Base-by-base conservation (phyloP, 2,888 invertebrate genomes). In the Hemaris fuciformis region DNA sequence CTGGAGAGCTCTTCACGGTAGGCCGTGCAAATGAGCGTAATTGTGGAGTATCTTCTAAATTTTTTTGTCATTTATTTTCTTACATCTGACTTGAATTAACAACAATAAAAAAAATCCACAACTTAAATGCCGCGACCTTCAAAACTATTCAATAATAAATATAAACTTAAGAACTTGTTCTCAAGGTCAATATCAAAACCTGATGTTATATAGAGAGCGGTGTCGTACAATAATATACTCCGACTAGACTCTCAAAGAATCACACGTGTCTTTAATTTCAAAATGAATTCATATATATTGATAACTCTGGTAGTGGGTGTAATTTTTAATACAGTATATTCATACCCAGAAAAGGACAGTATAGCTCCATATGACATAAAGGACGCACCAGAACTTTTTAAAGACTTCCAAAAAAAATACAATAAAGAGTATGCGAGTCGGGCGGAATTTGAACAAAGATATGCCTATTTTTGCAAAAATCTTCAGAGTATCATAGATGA, bases 321-420 rank as follows among this genome's bases (percentile, higher is more conserved):
- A 18, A 10, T 31, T 18, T 18, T 53, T 3, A 31, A 18, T 7
- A 31, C 53, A 4, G 25, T 31, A 18, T 8, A 18, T 10, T 53
- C n/a, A n/a, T n/a, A n/a, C n/a, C n/a, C n/a, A n/a, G n/a, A n/a
- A n/a, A n/a, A n/a, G n/a, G n/a, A n/a, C n/a, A n/a, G n/a, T n/a
- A n/a, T n/a, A n/a, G n/a, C n/a, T n/a, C n/a, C n/a, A 5, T 90
- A 89, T 63, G 68, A 87, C 22, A 20, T 89, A 38, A 76, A 80
- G 2, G 79, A 89, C 34, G 86, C 85, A 1, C 74, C 75, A 5
- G 46, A 68, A 1, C 58, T 88, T 7, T 90, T 89, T 60, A 15
- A 69, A 2, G 74, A 84, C 57, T 90, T 83, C 46, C 43, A 84
- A 0, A 67, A 67, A 22, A 77, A 85, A 38, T 86, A 71, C 58